Base-by-base conservation (phyloP, 2,797 vertebrate species). In the Tangara arthus region DNA sequence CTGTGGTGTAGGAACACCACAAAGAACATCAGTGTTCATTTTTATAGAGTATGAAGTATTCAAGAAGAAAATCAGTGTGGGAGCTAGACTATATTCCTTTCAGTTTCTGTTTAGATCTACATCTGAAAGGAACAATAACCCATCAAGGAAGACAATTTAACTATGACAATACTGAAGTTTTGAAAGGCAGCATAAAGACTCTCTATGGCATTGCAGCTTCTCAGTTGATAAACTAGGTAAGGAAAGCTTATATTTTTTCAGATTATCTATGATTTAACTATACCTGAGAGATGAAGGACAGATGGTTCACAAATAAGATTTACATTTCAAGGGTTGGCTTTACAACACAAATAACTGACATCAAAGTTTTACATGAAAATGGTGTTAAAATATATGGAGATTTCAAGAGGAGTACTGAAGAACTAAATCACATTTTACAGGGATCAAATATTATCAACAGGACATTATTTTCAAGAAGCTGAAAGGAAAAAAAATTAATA, bases 1-100 rank as follows among this genome's bases (percentile, higher is more conserved):
- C 73, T 86, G 77, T 49, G 88, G 80, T 86, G 77, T 49, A 90
- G 80, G 47, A 91, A 72, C 16, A 70, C 66, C 52, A 96, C 95
- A 97, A 95, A 95, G 92, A 95, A 83, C 60, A 83, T 72, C 87
- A 94, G 82, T 95, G 95, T 92, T 96, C 14, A 0, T 87, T 90
- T 94, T 87, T 42, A 75, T 26, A 70, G 57, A 63, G 47, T 89
- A 89, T 76, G 66, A 94, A 94, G 76, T 84, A 87, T 60, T 88
- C 72, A 82, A 88, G 47, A 86, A 91, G 30, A 87, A 95, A 95
- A 92, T 64, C 63, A 79, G 13, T 68, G 68, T 60, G 80, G 68
- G 65, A 87, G 65, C 64, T 63, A 84, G 17, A 69, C 39, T 75
- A 47, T 69, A 83, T 78, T 87, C 52, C 32, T 75, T 70, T 53